Evolutionary conservation across 2,888 invertebrate genomes (phyloP).

Genomic region (Temnothorax rugatulus): DNA sequence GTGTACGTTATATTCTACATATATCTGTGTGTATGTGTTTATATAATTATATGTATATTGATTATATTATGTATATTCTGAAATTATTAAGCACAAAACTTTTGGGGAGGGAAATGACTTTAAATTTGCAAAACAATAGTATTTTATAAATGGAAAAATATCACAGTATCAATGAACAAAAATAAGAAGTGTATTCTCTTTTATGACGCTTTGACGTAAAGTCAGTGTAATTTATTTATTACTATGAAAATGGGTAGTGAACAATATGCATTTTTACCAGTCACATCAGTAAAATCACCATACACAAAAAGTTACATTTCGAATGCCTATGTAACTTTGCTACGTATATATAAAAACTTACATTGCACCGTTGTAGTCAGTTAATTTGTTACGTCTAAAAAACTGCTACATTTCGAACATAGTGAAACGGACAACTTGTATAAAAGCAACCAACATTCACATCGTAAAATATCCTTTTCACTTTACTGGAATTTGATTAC

Average conservation of each 20-base stretch:
- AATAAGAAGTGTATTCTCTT: not conserved
- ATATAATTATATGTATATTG: not conserved
- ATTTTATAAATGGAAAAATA: not conserved
- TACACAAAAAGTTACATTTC: not conserved
- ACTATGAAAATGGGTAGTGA: not conserved
- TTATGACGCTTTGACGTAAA: not conserved
- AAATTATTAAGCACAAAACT: not conserved
- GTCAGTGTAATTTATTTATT: not conserved
- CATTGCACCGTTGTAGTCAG: not conserved
- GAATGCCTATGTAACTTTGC: not conserved
- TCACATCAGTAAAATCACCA: not conserved
- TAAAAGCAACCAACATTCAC: not conserved
- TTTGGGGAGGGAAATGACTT: not conserved
- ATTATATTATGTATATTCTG: not conserved
- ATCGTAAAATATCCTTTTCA: not conserved
- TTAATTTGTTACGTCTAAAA: not conserved
- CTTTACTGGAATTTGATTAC: not conserved
- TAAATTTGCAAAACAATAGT: not conserved
- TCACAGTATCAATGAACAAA: not conserved
- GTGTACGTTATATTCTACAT: not conserved
- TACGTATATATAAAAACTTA: not conserved
- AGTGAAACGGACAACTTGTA: not conserved
- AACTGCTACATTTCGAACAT: not conserved
- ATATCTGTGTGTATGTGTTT: not conserved
- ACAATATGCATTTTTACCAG: not conserved